phyloP scores from a whole-genome alignment of 2,797 vertebrate genomes.

The Hemitrygon akajei region DNA sequence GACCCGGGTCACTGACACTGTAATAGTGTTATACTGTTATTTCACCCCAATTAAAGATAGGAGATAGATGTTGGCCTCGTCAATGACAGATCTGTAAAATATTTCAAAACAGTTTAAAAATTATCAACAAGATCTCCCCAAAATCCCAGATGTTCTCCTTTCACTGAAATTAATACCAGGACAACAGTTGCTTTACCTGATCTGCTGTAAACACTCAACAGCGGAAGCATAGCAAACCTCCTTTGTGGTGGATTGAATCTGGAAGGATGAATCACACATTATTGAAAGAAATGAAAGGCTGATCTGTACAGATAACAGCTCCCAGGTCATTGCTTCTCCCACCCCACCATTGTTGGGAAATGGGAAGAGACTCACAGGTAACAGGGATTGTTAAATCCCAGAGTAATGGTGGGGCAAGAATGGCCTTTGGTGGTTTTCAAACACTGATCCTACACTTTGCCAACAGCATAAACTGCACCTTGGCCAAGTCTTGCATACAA shows the following conservation, averaged over 20 bases:
- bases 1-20: too few relatives aligned
- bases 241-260: conserved; percentile 81
- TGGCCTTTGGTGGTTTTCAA: neutral
- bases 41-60: too few relatives aligned
- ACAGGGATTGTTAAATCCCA: neutral
- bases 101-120: neutral
- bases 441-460: neutral
- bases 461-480: neutral
- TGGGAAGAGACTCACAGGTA: neutral
- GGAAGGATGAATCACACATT: conserved; percentile 38
- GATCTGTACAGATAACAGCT: neutral
- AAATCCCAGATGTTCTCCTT: neutral
- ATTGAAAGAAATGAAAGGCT: neutral
- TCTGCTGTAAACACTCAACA: conserved; percentile 90
- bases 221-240: conserved; percentile 87
- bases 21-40: too few relatives aligned
- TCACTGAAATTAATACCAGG: neutral
- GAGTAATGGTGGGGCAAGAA: neutral
- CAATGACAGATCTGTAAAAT: too few relatives aligned
- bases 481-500: neutral
- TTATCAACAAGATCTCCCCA: neutral
- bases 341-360: neutral
- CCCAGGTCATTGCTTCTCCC: neutral
- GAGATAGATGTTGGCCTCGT: too few relatives aligned
- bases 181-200: conserved; percentile 66